Base-by-base conservation (phyloP, 64 coral and sea anemone species). In the Actinia tenebrosa region DNA sequence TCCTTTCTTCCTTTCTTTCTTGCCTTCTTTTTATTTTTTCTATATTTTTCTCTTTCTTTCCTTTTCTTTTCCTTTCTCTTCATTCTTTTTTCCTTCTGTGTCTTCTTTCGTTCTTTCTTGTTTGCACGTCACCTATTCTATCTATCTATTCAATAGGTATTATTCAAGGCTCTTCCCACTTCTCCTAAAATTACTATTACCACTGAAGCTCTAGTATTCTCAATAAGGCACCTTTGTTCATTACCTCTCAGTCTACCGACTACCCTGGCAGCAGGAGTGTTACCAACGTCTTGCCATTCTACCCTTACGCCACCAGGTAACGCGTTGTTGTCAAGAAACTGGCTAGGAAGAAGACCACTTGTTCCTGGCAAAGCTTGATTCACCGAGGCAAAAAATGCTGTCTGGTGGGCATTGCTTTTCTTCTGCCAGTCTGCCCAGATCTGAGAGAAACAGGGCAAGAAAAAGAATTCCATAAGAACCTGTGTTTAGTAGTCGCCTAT, bases 381-480 rank as follows among this genome's bases (percentile, higher is more conserved):
- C 14, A 85, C 68, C 10, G 52, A 19, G 44, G 89, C 25, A 45
- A 61, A 90, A 64, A 84, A 83, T 20, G 82, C 77, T 79, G 10
- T 44, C 25, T 11, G 14, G 26, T 79, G 26, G 25, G 37, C 11
- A 77, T 77, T 43, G 37, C 71, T 27, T 22, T 77, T 23, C 6
- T 77, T 77, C 22, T 23, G 71, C 58, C 58, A 77, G 37, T 27
- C 71, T 22, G 22, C 6, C 37, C 22, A 27, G 22, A 77, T 43
- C 37, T 77, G 37, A 23, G 47, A 8, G 47, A 50, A 50, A 1
- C 30, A 37, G 47, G 7, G 7, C 47, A 50, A 50, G 4, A 50
- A 50, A 50, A 50, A 5, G 47, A 50, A 50, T 50, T 37, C 30
- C 30, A 50, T 5, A 50, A 8, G 47, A 50, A 50, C 7, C 47